Evolutionary conservation across 2,888 invertebrate genomes (phyloP).

Genomic region (Aspidapion aeneum): DNA sequence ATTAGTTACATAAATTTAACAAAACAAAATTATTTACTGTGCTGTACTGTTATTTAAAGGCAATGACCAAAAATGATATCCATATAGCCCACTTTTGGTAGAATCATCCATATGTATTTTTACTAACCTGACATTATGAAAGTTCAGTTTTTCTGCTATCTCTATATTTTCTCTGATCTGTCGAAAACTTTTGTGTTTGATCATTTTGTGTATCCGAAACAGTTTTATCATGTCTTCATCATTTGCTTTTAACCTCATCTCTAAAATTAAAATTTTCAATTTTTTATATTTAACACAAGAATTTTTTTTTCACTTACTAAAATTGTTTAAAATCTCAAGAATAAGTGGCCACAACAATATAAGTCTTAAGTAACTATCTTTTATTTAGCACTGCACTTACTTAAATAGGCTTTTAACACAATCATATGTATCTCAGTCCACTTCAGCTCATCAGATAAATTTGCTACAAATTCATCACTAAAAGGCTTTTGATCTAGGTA

Average conservation of each 20-base stretch:
- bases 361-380: no score
- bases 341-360: no score
- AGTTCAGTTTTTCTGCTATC: slow-evolving; percentile 52
- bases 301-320: no score
- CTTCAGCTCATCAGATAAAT: slow-evolving; percentile 21
- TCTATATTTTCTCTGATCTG: slow-evolving; percentile 55
- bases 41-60: no score
- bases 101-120: no score
- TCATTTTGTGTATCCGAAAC: slow-evolving; percentile 42
- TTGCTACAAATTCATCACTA: slow-evolving; percentile 22
- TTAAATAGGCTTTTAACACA: slow-evolving; percentile 37
- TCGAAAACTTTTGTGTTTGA: slow-evolving; percentile 49
- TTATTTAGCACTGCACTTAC: no score
- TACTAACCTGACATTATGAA: neutral
- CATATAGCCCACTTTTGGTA: no score
- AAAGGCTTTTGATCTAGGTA: slow-evolving; percentile 33
- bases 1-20: no score
- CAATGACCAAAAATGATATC: no score
- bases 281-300: no score
- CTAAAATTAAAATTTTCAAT: slow-evolving; percentile 35
- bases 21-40: no score
- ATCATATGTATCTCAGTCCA: slow-evolving; percentile 39
- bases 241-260: slow-evolving; percentile 45
- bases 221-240: slow-evolving; percentile 41
- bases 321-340: no score